Evolutionary conservation across 2,797 vertebrate genomes (phyloP).

Genomic region (Enoplosus armatus): DNA sequence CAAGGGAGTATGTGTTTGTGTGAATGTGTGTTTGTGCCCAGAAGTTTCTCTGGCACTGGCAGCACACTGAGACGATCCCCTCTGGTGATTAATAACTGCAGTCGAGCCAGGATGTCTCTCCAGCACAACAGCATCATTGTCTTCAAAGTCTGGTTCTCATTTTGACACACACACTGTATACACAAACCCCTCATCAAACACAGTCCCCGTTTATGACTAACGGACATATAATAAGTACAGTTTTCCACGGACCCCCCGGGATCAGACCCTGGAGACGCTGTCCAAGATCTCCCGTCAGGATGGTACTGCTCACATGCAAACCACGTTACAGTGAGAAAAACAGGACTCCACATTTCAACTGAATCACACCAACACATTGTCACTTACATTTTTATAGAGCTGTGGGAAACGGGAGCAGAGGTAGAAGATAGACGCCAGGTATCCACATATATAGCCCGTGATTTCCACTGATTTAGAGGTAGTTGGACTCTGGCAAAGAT

Average conservation of each 20-base stretch:
- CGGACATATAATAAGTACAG: background rate
- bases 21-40: conserved; percentile 15
- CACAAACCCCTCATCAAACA: conserved; percentile 26
- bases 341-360: background rate
- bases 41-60: conserved; percentile 35
- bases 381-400: conserved; percentile 85
- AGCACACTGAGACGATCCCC: conserved; percentile 18
- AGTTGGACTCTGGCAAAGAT: conserved; percentile 61
- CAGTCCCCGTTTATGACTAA: conserved; percentile 20
- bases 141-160: conserved; percentile 58
- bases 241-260: conserved; percentile 1
- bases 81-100: conserved; percentile 51
- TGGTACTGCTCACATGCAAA: background rate
- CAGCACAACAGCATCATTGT: conserved; percentile 69
- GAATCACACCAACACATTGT: background rate
- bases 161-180: conserved; percentile 24
- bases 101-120: conserved; percentile 39
- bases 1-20: background rate
- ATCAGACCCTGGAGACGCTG: background rate
- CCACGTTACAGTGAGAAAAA: background rate
- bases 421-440: conserved; percentile 82
- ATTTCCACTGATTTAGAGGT: conserved; percentile 76
- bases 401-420: conserved; percentile 84
- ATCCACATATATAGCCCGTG: conserved; percentile 85
- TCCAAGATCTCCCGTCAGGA: background rate